Evolutionary conservation across 2,888 invertebrate genomes (phyloP).

Genomic region (Rhagophthalmus giganteus): DNA sequence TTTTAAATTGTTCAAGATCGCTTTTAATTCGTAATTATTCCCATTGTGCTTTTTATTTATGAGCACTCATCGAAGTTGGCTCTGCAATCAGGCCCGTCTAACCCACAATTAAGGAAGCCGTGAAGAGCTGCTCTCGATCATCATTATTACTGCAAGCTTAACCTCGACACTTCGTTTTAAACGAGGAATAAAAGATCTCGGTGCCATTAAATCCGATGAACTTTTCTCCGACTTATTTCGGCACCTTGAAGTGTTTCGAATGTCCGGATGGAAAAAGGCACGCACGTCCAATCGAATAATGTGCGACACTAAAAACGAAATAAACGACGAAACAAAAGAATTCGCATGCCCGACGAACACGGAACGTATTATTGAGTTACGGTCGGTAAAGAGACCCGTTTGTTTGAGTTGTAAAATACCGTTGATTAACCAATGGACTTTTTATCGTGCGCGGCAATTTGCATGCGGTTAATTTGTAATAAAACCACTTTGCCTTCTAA

Average conservation of each 20-base stretch:
- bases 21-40: too few relatives aligned
- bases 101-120: conserved; percentile 42
- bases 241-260: too few relatives aligned
- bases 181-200: too few relatives aligned
- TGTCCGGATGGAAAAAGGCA: conserved; percentile 1
- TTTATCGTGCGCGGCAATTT: conserved; percentile 22
- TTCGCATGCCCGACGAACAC: conserved; percentile 7
- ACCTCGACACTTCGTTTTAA: conserved; percentile 11
- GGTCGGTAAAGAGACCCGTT: conserved; percentile 14
- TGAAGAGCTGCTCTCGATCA: conserved; percentile 23
- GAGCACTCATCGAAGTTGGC: conserved; percentile 45
- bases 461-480: conserved; percentile 17
- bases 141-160: conserved; percentile 19
- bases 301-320: neutral
- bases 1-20: too few relatives aligned
- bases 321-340: conserved; percentile 14
- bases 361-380: too few relatives aligned
- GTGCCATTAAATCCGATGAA: too few relatives aligned
- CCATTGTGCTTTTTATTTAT: conserved; percentile 47
- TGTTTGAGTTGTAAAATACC: conserved; percentile 16
- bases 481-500: conserved; percentile 17
- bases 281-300: neutral
- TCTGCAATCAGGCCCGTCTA: conserved; percentile 42
- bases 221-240: too few relatives aligned
- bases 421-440: conserved; percentile 24